Evolutionary conservation across 2,888 invertebrate genomes (phyloP).

Genomic region (Campaea margaritaria): DNA sequence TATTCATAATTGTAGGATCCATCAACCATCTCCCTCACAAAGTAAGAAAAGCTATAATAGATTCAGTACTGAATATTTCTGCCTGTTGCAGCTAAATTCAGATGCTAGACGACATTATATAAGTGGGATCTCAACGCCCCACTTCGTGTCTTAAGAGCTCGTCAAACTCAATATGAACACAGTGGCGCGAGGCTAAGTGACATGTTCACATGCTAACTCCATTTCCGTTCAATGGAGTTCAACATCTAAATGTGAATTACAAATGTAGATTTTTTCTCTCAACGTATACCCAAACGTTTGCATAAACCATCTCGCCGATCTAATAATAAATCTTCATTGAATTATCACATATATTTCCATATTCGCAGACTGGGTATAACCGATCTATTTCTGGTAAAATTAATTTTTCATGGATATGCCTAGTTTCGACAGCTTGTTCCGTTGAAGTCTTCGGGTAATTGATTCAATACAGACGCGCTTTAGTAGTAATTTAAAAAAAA

Average conservation of each 20-base stretch:
- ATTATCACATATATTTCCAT: conserved; percentile 38
- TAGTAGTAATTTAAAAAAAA: no score
- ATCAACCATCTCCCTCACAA: not conserved
- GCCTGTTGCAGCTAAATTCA: conserved; percentile 3
- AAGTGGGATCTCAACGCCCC: conserved; percentile 9
- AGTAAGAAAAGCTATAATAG: not conserved
- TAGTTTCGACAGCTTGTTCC: not conserved
- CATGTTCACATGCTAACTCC: conserved; percentile 59
- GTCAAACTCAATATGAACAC: conserved; percentile 61
- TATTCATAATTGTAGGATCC: not conserved
- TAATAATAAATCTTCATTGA: conserved; percentile 34
- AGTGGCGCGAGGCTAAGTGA: conserved; percentile 55
- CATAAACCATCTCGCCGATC: conserved; percentile 29
- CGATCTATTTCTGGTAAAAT: conserved; percentile 18
- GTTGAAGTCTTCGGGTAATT: not conserved
- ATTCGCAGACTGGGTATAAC: not conserved
- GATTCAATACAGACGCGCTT: not conserved
- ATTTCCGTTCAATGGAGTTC: conserved; percentile 48
- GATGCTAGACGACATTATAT: conserved; percentile 8
- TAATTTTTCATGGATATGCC: no score
- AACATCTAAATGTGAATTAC: conserved; percentile 24
- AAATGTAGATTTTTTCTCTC: conserved; percentile 23
- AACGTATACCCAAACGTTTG: conserved; percentile 35
- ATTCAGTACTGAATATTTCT: not conserved
- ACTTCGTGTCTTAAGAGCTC: conserved; percentile 55